These are phyloP conservation scores for Heterocephalus glaber DNA, from an alignment of 2,113 vertebrate species.

Conservation along the genomic window DNA sequence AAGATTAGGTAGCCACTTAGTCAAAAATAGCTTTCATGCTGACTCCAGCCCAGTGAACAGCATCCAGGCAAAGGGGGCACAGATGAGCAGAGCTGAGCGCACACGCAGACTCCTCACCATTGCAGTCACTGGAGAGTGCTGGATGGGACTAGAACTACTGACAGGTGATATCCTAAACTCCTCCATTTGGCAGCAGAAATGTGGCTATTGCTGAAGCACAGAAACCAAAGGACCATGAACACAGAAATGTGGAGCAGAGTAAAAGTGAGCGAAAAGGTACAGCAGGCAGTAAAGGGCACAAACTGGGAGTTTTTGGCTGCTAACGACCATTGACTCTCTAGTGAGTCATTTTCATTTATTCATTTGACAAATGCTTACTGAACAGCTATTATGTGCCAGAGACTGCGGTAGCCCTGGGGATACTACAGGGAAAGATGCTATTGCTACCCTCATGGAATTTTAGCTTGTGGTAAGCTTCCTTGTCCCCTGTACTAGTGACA, in stretches of 20 bases:
- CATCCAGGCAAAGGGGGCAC: slow-evolving; percentile 51
- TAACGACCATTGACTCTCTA: not conserved
- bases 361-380: not conserved
- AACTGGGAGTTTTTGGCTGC: not conserved
- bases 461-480: not conserved
- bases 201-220: not conserved
- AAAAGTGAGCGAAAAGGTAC: not conserved
- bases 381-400: not conserved
- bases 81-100: not conserved
- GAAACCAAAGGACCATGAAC: not conserved
- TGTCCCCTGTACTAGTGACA: not conserved
- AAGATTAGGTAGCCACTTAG: slow-evolving; percentile 67
- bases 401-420: not conserved
- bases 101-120: not conserved
- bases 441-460: not conserved
- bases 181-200: not conserved
- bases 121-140: not conserved
- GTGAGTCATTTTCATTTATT: not conserved
- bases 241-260: not conserved
- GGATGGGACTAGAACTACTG: not conserved
- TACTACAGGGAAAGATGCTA: no score
- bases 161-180: not conserved
- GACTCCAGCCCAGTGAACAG: slow-evolving; percentile 63
- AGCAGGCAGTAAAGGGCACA: not conserved
- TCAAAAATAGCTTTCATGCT: slow-evolving; percentile 74